phyloP scores from a whole-genome alignment of 1,140 invertebrate genomes.

The Drosophila repletoides region DNA sequence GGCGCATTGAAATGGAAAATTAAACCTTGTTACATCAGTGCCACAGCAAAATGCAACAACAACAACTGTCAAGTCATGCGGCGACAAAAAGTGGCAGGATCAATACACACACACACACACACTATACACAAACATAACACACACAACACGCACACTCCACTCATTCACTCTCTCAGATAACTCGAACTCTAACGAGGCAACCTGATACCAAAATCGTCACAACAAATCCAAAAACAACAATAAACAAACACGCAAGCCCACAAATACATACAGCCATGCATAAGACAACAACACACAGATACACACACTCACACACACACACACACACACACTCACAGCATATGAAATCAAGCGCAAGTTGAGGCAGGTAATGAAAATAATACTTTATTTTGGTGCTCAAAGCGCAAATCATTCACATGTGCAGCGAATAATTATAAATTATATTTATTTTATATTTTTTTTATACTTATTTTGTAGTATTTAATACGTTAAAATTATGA shows the following conservation, averaged over 20 bases:
- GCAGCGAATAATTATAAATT: neutral
- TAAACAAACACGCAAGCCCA: conserved; percentile 40
- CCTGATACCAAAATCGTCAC: conserved; percentile 76
- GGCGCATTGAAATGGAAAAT: conserved; percentile 81
- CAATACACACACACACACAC: conserved; percentile 29
- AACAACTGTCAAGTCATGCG: conserved; percentile 44
- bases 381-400: conserved; percentile 18
- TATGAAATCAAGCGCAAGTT: conserved; percentile 39
- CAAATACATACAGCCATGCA: conserved; percentile 4
- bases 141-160: neutral
- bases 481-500: too few relatives aligned
- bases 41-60: conserved; percentile 55
- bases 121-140: conserved; percentile 6
- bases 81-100: conserved; percentile 65
- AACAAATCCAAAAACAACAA: conserved; percentile 53
- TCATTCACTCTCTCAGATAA: conserved; percentile 33
- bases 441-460: neutral
- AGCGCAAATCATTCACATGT: conserved; percentile 30
- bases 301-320: neutral
- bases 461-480: neutral
- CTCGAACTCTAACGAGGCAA: conserved; percentile 61
- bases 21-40: conserved; percentile 81
- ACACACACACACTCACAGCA: too few relatives aligned
- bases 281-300: neutral
- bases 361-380: conserved; percentile 43